Conservation (phyloP, 2,888 invertebrate genomes). For the Pristionchus maxplancki region DNA sequence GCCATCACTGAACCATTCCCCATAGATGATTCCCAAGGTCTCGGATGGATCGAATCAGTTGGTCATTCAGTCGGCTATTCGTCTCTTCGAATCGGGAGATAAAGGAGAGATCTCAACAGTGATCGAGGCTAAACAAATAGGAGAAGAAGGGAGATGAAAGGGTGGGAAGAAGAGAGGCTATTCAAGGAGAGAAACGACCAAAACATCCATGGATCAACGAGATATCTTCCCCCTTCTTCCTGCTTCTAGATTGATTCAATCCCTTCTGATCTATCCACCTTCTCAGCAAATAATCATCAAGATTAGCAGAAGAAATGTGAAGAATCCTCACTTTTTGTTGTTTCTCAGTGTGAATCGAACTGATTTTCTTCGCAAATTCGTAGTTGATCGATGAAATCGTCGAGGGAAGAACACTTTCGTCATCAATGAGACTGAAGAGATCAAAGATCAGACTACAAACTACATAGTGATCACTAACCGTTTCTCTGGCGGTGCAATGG, state of each 20-base stretch:
- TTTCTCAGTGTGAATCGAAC: background rate
- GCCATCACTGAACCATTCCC: background rate
- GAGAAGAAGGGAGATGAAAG: constrained; percentile 37
- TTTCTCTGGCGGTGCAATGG: constrained; percentile 28
- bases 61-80: background rate
- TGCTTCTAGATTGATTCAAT: background rate
- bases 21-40: background rate
- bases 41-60: background rate
- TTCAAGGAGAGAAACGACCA: background rate
- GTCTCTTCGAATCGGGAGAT: background rate
- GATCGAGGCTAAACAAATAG: constrained; percentile 9
- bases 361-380: constrained; percentile 44
- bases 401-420: constrained; percentile 10
- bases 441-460: constrained; percentile 16
- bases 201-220: constrained; percentile 24
- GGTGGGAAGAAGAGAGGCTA: constrained; percentile 23
- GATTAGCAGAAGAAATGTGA: no score
- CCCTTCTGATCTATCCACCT: background rate
- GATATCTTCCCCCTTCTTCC: background rate
- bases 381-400: constrained; percentile 16
- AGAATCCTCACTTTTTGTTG: background rate
- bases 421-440: constrained; percentile 4
- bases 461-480: background rate
- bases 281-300: background rate
- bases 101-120: background rate